phyloP scores from a whole-genome alignment of 2,888 invertebrate species.

The Dusona sp. region DNA sequence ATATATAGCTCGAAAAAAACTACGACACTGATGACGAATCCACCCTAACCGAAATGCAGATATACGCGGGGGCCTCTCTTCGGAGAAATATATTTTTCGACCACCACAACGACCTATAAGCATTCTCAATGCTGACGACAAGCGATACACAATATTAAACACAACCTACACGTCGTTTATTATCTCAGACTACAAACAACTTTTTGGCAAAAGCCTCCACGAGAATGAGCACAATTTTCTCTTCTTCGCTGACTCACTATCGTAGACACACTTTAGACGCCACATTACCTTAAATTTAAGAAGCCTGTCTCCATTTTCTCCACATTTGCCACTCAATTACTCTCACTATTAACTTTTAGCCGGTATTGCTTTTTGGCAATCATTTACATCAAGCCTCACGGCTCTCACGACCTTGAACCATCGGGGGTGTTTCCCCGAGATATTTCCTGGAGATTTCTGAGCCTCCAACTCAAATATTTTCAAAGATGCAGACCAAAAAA shows the following conservation, averaged over 20 bases:
- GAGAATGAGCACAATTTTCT: conserved; percentile 40
- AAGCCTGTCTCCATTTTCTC: not conserved
- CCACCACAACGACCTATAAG: not conserved
- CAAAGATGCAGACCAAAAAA: not conserved
- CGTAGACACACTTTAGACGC: conserved; percentile 14
- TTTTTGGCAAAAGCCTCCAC: conserved; percentile 47
- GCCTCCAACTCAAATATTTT: not conserved
- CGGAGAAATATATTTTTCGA: conserved; percentile 5
- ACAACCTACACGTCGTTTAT: not conserved
- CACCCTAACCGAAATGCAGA: not conserved
- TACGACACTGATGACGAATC: conserved; percentile 26
- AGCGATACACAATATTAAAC: conserved; percentile 4
- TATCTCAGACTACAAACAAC: not conserved
- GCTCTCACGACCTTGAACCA: not conserved
- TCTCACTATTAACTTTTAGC: not conserved
- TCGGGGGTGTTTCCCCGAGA: not conserved
- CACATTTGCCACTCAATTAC: not conserved
- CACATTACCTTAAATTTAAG: conserved; percentile 13
- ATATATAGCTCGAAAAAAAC: conserved; percentile 27
- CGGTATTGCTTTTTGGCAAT: not conserved
- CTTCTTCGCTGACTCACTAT: conserved; percentile 36
- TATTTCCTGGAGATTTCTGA: not conserved
- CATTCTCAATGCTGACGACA: conserved; percentile 18
- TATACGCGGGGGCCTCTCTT: not conserved
- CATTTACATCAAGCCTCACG: not conserved